Percentiles rank a stretch among this genome's conserved stretches.
Evolutionary conservation across 1,140 invertebrate species (phyloP).

Genomic region (Drosophila quadrilineata): DNA sequence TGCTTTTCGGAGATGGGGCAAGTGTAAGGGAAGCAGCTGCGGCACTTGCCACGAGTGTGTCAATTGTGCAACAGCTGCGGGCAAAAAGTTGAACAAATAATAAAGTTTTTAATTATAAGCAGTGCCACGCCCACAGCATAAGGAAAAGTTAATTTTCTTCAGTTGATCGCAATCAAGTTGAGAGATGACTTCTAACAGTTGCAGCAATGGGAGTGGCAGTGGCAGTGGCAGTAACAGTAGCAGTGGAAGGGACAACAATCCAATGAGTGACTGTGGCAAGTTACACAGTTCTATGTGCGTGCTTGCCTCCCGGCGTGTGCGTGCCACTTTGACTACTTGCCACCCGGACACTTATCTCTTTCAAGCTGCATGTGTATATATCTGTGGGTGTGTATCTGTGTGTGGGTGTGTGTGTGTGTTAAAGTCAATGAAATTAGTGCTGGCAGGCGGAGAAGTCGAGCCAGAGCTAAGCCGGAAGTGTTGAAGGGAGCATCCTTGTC

Average conservation of each 20-base stretch:
- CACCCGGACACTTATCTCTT: no score
- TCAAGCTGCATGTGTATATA: constrained; percentile 3
- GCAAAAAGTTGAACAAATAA: constrained; percentile 74
- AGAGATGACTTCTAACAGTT: constrained; percentile 18
- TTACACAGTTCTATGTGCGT: constrained; percentile 9
- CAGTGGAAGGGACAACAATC: constrained; percentile 1
- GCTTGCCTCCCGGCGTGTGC: constrained; percentile 16
- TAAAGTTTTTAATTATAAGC: constrained; percentile 80
- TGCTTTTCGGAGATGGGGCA: constrained; percentile 3
- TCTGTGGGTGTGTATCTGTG: not conserved
- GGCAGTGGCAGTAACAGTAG: not conserved
- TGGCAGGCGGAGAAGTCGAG: constrained; percentile 18
- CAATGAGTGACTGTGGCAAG: constrained; percentile 13
- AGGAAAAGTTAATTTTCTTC: constrained; percentile 51
- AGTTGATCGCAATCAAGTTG: constrained; percentile 55
- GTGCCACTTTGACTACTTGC: constrained; percentile 43
- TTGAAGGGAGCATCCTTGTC: constrained; percentile 41
- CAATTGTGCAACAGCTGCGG: constrained; percentile 75
- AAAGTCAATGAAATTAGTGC: constrained; percentile 74
- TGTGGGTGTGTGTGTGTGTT: constrained; percentile 25
- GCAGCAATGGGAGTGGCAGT: constrained; percentile 10
- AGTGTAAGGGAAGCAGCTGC: not conserved
- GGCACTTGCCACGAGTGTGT: constrained; percentile 44
- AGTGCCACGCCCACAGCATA: constrained; percentile 46
- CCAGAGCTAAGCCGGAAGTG: constrained; percentile 44